Conservation (phyloP, 2,797 vertebrate genomes). For the Ctenosaura bakeri region DNA sequence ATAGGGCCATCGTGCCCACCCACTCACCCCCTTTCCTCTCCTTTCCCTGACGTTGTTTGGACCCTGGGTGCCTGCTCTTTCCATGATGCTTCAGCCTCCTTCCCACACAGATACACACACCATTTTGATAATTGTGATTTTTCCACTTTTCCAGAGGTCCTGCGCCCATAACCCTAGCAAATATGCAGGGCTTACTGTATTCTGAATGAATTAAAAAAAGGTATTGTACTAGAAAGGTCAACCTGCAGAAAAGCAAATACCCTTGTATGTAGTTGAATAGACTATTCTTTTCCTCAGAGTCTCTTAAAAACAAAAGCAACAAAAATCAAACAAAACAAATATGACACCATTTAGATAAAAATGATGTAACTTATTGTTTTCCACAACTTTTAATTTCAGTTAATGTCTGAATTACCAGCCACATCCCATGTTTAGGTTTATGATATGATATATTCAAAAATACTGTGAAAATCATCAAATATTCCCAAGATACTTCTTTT, state of each 20-base stretch:
- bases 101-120: no score
- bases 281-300: neutral
- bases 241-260: neutral
- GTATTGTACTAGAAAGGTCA: neutral
- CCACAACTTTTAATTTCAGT: neutral
- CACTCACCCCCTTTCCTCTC: no score
- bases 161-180: no score
- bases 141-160: no score
- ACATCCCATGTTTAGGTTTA: constrained; percentile 8
- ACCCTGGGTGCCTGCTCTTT: no score
- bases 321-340: neutral
- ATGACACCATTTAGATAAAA: neutral
- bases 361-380: neutral
- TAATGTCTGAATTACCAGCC: neutral
- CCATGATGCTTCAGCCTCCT: no score
- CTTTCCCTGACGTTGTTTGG: no score
- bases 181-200: neutral
- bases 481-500: neutral
- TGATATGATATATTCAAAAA: neutral
- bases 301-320: constrained; percentile 1
- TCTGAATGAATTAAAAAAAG: neutral
- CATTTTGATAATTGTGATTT: no score
- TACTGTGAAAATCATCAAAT: constrained; percentile 1
- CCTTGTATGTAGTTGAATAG: neutral
- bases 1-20: no score